Base-by-base conservation (phyloP, 64 coral and sea anemone genomes). In the Pachyseris speciosa region DNA sequence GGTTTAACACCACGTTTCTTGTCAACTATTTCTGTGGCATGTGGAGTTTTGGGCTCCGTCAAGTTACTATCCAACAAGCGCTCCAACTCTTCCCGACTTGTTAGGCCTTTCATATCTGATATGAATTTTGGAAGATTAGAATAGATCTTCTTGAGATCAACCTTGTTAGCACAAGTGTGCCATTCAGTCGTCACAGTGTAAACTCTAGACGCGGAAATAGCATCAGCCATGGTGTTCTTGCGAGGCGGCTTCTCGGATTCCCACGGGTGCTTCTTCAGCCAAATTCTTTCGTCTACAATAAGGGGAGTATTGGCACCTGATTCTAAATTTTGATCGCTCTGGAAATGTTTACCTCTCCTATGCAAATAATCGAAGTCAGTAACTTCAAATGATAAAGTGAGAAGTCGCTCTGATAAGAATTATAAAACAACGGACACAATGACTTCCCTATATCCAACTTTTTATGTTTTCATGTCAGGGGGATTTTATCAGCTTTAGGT, bases 91-190 rank as follows among this genome's bases (percentile, higher is more conserved):
- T 79, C 15, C 3, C 49, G 48, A 58, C 28, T 22, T 20, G 75
- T 19, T 57, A 20, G 29, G 9, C 75, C 48, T 36, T 57, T 79
- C 30, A 79, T 79, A 15, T 79, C 29, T 8, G 36, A 5, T 9
- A 79, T 57, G 37, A 79, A 79, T 37, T 31, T 36, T 1, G 75
- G 75, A 9, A 79, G 75, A 20, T 15, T 16, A 27, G 28, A 36
- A 58, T 79, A 79, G 16, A 79, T 79, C 32, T 22, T 79, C 22
- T 57, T 5, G 11, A 79, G 32, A 57, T 79, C 32, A 79, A 58
- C 28, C 7, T 57, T 57, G 9, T 22, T 28, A 30, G 11, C 3
- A 8, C 13, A 57, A 11, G 9, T 22, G 5, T 12, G 12, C 75
- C 75, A 79, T 0, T 79, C 8, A 13, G 33, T 19, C 17, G 27